These are phyloP conservation scores for Tenualosa thibaudeaui DNA, from an alignment of 2,797 vertebrate species.

Conservation along the genomic window DNA sequence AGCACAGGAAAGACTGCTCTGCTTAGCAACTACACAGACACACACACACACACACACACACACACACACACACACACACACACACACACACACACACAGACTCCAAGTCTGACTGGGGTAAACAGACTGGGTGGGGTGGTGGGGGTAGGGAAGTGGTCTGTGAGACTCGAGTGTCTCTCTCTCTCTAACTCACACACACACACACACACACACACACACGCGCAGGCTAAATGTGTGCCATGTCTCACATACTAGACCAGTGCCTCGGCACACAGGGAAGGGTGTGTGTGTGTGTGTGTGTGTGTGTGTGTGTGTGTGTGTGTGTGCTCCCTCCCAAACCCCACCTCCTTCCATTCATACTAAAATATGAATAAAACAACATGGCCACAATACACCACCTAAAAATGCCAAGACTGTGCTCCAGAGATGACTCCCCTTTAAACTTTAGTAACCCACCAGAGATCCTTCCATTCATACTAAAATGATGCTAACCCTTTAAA, in stretches of 20 bases:
- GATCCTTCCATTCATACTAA: background rate
- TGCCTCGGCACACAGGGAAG: background rate
- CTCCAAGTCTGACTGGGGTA: slow-evolving; percentile 70
- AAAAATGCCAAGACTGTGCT: background rate
- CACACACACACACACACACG: slow-evolving; percentile 6
- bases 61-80: slow-evolving; percentile 37
- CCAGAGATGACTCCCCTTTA: no score
- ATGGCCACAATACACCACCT: background rate
- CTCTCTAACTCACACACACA: background rate
- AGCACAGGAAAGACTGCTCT: slow-evolving; percentile 81
- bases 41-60: slow-evolving; percentile 34
- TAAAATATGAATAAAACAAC: background rate
- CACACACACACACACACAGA: slow-evolving; percentile 51
- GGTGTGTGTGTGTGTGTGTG: background rate
- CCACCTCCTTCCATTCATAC: background rate
- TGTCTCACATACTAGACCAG: background rate
- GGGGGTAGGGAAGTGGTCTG: slow-evolving; percentile 60
- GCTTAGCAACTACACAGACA: slow-evolving; percentile 77
- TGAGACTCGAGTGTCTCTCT: slow-evolving; percentile 9
- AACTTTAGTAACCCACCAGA: background rate
- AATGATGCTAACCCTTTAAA: background rate
- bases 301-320: background rate
- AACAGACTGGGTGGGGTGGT: slow-evolving; percentile 59
- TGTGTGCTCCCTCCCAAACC: background rate
- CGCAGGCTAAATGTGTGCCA: background rate